Base-by-base conservation (phyloP, 2,888 invertebrate genomes). In the Chironomus tentans region DNA sequence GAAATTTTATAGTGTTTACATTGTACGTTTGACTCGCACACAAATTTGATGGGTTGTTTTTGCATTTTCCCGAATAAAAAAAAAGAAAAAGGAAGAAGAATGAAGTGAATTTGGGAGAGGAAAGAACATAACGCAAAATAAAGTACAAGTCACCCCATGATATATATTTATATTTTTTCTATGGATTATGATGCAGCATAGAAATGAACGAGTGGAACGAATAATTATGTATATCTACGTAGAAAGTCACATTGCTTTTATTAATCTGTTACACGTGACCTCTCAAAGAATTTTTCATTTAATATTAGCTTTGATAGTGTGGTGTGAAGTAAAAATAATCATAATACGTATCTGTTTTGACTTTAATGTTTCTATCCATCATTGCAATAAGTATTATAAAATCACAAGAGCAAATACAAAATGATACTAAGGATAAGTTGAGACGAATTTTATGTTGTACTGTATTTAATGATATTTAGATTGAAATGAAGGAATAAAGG, bases 1-100 rank as follows among this genome's bases (percentile, higher is more conserved):
- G 15, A 38, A 68, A 46, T 74, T n/a, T 74, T 74, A 74, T 74
- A 68, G 61, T 74, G 74, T 74, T 74, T 74, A 74, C 74, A 74
- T 74, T 74, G 65, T n/a, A 18, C 65, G 46, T 28, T 56, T 50
- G 28, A 15, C 50, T 22, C 68, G 15, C 21, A 47, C 74, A 47
- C 65, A 47, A 65, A 62, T 74, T 74, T 48, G 47, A 62, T 74
- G 74, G 74, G 74, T 28, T 74, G 74, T 68, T 74, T 22, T 71
- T 28, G 38, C 28, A 48, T 47, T 46, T 38, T 18, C 38, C 48
- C 24, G 38, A 38, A 38, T 10, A 38, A 38, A 2, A 28, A 28
- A 24, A 24, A 5, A 6, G 28, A 28, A 28, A n/a, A n/a, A n/a
- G n/a, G n/a, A n/a, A n/a, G n/a, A n/a, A n/a, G n/a, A n/a, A n/a